Percentiles rank a stretch among this genome's conserved stretches.
phyloP scores from a whole-genome alignment of 2,113 vertebrate species.

The Corvus cornix region DNA sequence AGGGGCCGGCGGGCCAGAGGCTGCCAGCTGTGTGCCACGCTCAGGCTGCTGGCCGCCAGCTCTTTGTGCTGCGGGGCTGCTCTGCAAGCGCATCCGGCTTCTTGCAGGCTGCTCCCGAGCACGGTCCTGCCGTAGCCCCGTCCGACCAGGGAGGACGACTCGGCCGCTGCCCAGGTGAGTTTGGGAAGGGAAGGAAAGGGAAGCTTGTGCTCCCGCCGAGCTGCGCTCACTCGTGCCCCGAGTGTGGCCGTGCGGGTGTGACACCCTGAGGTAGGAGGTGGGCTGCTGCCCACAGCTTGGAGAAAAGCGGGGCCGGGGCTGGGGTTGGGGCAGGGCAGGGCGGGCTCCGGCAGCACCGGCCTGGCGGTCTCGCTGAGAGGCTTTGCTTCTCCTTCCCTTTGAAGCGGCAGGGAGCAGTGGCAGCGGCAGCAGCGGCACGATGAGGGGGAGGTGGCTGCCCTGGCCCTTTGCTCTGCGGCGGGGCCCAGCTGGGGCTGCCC shows the following conservation, averaged over 20 bases:
- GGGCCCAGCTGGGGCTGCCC: not conserved
- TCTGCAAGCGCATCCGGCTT: not conserved
- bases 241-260: fast-evolving
- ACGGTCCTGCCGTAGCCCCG: fast-evolving
- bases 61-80: not conserved
- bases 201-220: not conserved
- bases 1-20: not conserved
- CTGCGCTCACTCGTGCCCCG: fast-evolving
- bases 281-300: not conserved
- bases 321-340: too few relatives aligned
- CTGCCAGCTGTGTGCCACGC: not conserved
- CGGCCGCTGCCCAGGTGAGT: not conserved
- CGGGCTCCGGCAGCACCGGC: not conserved
- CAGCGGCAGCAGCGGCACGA: not conserved
- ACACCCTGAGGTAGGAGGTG: not conserved
- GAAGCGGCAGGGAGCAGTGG: fast-evolving
- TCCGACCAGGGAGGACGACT: fast-evolving
- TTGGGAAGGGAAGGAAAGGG: not conserved
- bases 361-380: too few relatives aligned
- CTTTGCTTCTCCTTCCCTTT: not conserved
- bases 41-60: not conserved
- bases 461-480: not conserved
- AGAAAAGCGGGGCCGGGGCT: not conserved
- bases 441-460: not conserved
- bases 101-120: not conserved